Base-by-base conservation (phyloP, 2,113 vertebrate species). In the Siniperca knerii region DNA sequence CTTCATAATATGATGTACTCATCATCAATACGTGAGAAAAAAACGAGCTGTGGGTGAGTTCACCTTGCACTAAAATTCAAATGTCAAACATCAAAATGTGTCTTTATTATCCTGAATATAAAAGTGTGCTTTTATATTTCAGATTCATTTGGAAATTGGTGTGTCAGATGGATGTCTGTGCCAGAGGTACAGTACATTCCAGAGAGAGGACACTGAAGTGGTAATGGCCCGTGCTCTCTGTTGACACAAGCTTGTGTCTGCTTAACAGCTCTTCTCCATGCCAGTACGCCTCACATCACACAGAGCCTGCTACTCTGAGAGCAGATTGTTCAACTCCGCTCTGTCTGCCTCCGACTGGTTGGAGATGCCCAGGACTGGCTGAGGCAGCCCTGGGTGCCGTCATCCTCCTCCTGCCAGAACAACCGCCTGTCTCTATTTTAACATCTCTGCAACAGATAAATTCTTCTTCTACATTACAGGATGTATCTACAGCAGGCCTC, bases 211-310 rank as follows among this genome's bases (percentile, higher is more conserved):
- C 77, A 71, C 21, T 35, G 25, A 54, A 10, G 66, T 40, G 52
- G 33, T 82, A 64, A 87, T 50, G 72, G 58, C 8, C 52, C n/a
- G 9, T 76, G 61, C 25, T 40, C 77, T 60, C 60, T 92, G 90
- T 91, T 91, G 86, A 93, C 89, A 81, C 70, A 89, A 87, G 75
- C 75, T 50, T 35, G 57, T 42, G 58, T 78, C 78, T 66, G 58
- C 54, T 35, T 60, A 61, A 80, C 54, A 65, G 72, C 83, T 66
- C 44, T 18, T 66, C 79, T 65, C 25, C 44, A 64, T 40, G 40
- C 67, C 46, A 11, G 21, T 29, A 18, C 52, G 73, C 66, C 57
- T 75, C 64, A 48, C 61, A 50, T 33, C 61, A 48, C 33, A 21
- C 20, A 23, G 6, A 77, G 40, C 35, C 35, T 40, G 80, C 48